These are phyloP conservation scores for Poeciliopsis paucimaculata DNA, from an alignment of 2,797 vertebrate genomes.

Conservation along the genomic window DNA sequence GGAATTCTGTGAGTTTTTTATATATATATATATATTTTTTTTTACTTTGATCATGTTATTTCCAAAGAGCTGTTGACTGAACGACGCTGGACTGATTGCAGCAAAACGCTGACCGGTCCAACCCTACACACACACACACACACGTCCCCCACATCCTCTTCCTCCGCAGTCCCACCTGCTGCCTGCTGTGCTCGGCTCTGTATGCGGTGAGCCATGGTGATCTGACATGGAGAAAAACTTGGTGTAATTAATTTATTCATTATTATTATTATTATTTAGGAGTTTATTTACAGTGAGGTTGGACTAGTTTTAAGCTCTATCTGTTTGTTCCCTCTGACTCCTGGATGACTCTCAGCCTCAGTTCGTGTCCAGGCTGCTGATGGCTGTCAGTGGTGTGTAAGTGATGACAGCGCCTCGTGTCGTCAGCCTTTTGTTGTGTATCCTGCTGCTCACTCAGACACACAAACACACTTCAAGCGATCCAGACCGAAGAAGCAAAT, in stretches of 20 bases:
- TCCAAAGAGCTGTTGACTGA: too few relatives aligned
- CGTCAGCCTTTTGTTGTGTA: neutral
- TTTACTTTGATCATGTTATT: too few relatives aligned
- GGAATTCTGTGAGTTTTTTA: too few relatives aligned
- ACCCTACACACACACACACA: too few relatives aligned
- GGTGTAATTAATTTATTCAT: too few relatives aligned
- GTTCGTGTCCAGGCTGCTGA: neutral
- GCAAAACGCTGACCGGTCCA: neutral
- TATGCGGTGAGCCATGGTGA: neutral
- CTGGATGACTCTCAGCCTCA: neutral
- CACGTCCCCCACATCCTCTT: neutral
- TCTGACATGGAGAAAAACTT: too few relatives aligned
- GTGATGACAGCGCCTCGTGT: neutral
- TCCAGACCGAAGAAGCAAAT: neutral
- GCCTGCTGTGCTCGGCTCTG: neutral
- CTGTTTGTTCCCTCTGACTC: neutral
- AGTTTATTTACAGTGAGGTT: neutral
- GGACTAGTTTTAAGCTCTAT: neutral
- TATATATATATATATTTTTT: too few relatives aligned
- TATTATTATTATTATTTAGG: too few relatives aligned
- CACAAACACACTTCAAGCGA: neutral
- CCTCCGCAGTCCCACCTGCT: neutral
- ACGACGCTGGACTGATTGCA: too few relatives aligned
- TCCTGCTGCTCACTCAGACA: neutral
- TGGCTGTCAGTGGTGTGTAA: neutral